Conservation (phyloP, 2,113 vertebrate species). For the Corydoras maculifer region DNA sequence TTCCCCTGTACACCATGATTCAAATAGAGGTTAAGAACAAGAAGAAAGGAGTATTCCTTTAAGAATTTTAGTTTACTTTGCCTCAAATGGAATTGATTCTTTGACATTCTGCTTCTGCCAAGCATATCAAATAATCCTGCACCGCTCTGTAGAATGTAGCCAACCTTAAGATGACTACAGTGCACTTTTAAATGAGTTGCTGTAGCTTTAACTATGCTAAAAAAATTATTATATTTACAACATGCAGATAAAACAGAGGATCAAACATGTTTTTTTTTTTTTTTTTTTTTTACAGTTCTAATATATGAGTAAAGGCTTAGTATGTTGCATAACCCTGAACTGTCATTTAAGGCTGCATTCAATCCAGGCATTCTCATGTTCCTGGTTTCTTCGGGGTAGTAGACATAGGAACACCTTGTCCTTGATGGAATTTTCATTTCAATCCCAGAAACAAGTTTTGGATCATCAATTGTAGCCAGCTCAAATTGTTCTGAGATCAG, state of each 20-base stretch:
- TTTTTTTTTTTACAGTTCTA: background rate
- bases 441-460: no score
- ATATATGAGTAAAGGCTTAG: background rate
- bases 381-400: background rate
- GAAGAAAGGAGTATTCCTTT: background rate
- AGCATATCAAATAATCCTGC: background rate
- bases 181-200: background rate
- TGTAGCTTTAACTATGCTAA: constrained; percentile 1
- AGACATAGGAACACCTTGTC: background rate
- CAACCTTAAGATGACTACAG: background rate
- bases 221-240: background rate
- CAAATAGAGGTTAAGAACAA: background rate
- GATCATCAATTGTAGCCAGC: background rate
- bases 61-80: constrained; percentile 7
- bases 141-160: background rate
- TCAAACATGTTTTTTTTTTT: background rate
- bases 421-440: background rate
- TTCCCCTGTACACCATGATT: no score
- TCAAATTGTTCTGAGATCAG: background rate
- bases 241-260: background rate
- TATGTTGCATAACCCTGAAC: background rate
- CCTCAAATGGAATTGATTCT: background rate
- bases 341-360: background rate
- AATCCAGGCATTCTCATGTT: no score
- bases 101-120: constrained; percentile 7